Evolutionary conservation across 2,113 vertebrate genomes (phyloP), one percentile per base, ranked within the genome.

Genomic region (Ammodytes marinus): DNA sequence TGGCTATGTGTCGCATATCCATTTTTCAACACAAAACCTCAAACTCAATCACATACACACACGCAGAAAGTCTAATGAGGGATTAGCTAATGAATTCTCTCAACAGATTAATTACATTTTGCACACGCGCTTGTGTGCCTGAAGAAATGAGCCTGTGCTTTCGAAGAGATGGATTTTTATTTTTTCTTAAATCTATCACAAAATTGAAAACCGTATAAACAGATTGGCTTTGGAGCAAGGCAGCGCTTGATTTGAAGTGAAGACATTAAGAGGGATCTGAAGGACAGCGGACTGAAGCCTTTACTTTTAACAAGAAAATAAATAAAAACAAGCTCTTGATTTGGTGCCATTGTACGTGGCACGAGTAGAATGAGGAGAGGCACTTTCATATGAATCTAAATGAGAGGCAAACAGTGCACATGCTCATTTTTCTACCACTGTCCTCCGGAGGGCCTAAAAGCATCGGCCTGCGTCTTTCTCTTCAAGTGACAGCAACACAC

Each of bases 61-160:
- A 82, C 35, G n/a, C 61, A 67, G 45, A 65, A 60, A 70, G 40
- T 74, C 85, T 83, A 91, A 91, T 91, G 80, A 90, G 88, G 91
- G 88, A 94, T 94, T 86, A 93, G 83, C 86, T 89, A 91, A 94
- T 92, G 88, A 94, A 92, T 89, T 91, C 87, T 89, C 87, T 89
- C 80, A 88, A 86, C 84, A 89, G 90, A 91, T 91, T 90, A 93
- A 93, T 92, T 90, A 90, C 85, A 89, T 89, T 91, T 88, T 74
- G 71, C 82, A 82, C 74, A 84, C 61, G 57, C 35, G 59, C 63
- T 73, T 69, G 77, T 79, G 69, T 72, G 77, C 61, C 74, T 77
- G 67, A 82, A 82, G 86, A 90, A 91, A 91, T 84, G 85, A 91
- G 87, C 72, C 88, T 66, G 73, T 77, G 64, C 75, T 83, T 90